Conservation (phyloP, 2,888 invertebrate genomes). For the Heliconius charithonia region DNA sequence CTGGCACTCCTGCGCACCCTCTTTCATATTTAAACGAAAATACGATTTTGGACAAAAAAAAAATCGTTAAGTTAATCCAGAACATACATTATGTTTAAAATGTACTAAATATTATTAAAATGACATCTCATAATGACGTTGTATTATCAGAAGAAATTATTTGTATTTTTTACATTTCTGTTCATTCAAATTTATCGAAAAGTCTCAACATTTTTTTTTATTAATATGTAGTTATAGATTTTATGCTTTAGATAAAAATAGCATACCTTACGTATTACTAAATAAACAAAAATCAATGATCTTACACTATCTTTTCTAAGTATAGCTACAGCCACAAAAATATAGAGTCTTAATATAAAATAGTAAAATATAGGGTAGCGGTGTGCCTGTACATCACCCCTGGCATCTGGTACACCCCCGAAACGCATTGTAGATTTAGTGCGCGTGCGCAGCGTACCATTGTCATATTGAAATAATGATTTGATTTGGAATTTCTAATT, state of each 20-base stretch:
- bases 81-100: constrained; percentile 6
- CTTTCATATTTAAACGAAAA: constrained; percentile 34
- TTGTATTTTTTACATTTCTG: too few relatives aligned
- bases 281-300: too few relatives aligned
- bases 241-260: too few relatives aligned
- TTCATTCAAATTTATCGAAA: too few relatives aligned
- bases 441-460: constrained; percentile 27
- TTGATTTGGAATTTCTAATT: constrained; percentile 24
- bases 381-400: not conserved
- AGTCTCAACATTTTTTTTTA: too few relatives aligned
- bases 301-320: not conserved
- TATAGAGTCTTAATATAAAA: constrained; percentile 7
- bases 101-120: not conserved
- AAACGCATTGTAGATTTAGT: constrained; percentile 16
- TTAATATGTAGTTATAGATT: not conserved
- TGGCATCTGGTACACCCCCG: constrained; percentile 23
- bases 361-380: constrained; percentile 17
- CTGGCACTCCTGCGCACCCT: constrained; percentile 57
- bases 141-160: too few relatives aligned
- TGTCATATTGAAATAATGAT: constrained; percentile 27
- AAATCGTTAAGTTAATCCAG: constrained; percentile 22
- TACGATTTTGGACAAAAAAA: constrained; percentile 2
- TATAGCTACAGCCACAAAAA: not conserved
- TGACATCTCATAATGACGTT: not conserved
- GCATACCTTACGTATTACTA: too few relatives aligned